These are phyloP conservation scores for Ophion obscuratus DNA, from an alignment of 2,888 invertebrate genomes.

Conservation along the genomic window DNA sequence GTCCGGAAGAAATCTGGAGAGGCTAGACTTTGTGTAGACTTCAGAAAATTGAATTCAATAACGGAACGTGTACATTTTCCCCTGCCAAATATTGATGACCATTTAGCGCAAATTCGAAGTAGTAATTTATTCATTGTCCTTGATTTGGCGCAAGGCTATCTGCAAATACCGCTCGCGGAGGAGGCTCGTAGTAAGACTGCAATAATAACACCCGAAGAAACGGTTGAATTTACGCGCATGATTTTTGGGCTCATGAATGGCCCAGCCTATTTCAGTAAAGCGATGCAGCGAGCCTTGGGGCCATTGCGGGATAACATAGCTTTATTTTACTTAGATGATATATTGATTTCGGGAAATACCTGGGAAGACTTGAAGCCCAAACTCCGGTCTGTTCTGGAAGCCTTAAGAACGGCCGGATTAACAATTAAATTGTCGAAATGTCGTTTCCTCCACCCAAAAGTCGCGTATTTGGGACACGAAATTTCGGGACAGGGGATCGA, in stretches of 20 bases:
- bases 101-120: no score
- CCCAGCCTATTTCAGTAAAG: not conserved
- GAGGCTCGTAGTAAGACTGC: no score
- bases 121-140: no score
- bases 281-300: not conserved
- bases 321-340: no score
- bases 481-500: not conserved
- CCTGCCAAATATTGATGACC: no score
- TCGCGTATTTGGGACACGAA: not conserved
- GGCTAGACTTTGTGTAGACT: conserved; percentile 3
- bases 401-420: not conserved
- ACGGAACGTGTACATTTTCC: no score
- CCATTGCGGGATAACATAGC: not conserved
- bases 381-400: not conserved
- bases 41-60: not conserved
- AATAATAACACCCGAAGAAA: conserved; percentile 1
- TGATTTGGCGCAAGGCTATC: no score
- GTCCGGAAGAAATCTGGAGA: conserved; percentile 15
- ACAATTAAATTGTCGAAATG: not conserved
- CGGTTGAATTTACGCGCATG: not conserved
- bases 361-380: no score
- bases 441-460: not conserved
- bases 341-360: no score
- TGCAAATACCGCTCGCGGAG: no score
- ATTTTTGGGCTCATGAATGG: conserved; percentile 1